Percentiles rank a stretch among this genome's conserved stretches.
phyloP scores from a whole-genome alignment of 2,888 invertebrate species.

The Peribatodes rhomboidaria region DNA sequence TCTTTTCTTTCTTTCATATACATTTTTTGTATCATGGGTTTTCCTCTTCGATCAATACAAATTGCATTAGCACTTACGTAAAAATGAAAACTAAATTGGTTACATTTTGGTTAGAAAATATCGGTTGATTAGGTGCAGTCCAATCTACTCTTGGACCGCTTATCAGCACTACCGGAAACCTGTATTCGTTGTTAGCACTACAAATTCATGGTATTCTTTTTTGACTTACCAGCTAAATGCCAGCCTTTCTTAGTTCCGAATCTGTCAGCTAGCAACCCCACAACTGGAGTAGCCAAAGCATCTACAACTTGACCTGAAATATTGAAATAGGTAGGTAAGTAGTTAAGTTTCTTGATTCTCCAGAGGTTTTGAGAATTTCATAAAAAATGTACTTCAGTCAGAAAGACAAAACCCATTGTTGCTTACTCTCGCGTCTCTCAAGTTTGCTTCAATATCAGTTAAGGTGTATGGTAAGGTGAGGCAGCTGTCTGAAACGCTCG shows the following conservation, averaged over 20 bases:
- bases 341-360: not conserved
- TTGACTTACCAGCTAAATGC: conserved; percentile 93
- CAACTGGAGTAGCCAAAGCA: conserved; percentile 94
- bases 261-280: conserved; percentile 93
- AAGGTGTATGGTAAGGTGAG: no score
- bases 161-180: conserved; percentile 20
- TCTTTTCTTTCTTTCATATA: no score
- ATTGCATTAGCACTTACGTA: not conserved
- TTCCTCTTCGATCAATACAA: not conserved
- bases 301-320: conserved; percentile 92
- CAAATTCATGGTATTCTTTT: conserved; percentile 3
- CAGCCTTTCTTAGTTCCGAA: conserved; percentile 93
- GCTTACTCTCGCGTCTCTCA: no score
- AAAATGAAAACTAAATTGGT: not conserved
- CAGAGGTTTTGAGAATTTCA: not conserved
- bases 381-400: not conserved
- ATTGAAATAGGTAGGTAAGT: no score
- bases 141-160: not conserved
- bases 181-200: not conserved
- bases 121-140: not conserved
- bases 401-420: not conserved
- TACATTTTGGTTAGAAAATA: not conserved
- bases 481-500: no score
- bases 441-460: no score
- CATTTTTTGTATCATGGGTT: no score